Evolutionary conservation across 2,888 invertebrate genomes (phyloP).

Genomic region (Zaprionus lineosus): DNA sequence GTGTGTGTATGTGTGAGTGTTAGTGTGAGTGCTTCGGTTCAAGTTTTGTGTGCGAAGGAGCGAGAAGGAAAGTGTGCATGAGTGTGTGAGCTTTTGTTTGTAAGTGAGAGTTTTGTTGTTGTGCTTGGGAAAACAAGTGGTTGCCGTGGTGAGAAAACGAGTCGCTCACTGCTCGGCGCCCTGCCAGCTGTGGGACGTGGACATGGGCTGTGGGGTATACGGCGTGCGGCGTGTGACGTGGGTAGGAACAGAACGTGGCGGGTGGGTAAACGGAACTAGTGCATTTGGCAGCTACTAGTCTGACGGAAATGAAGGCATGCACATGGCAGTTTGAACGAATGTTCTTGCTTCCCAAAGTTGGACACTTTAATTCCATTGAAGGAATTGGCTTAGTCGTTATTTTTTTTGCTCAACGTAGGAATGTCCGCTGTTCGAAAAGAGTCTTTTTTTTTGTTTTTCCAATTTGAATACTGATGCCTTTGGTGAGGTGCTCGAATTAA

Average conservation of each 20-base stretch:
- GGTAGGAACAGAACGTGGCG: not conserved
- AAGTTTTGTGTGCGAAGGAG: slow-evolving; percentile 12
- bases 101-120: slow-evolving; percentile 66
- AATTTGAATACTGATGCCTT: no score
- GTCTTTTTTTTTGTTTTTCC: no score
- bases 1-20: slow-evolving; percentile 3
- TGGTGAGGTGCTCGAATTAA: no score
- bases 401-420: slow-evolving; percentile 3
- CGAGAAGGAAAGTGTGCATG: no score
- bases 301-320: slow-evolving; percentile 51
- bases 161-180: slow-evolving; percentile 47
- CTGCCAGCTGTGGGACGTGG: slow-evolving; percentile 8
- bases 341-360: not conserved
- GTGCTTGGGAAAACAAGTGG: slow-evolving; percentile 82
- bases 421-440: no score
- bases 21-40: slow-evolving; percentile 20
- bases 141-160: slow-evolving; percentile 78
- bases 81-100: slow-evolving; percentile 14
- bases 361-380: not conserved
- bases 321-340: slow-evolving; percentile 1
- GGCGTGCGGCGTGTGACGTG: not conserved
- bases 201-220: no score
- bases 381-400: slow-evolving; percentile 14
- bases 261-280: not conserved
- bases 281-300: slow-evolving; percentile 60